Conservation (phyloP, 2,888 invertebrate species). For the Melanophora roralis region DNA sequence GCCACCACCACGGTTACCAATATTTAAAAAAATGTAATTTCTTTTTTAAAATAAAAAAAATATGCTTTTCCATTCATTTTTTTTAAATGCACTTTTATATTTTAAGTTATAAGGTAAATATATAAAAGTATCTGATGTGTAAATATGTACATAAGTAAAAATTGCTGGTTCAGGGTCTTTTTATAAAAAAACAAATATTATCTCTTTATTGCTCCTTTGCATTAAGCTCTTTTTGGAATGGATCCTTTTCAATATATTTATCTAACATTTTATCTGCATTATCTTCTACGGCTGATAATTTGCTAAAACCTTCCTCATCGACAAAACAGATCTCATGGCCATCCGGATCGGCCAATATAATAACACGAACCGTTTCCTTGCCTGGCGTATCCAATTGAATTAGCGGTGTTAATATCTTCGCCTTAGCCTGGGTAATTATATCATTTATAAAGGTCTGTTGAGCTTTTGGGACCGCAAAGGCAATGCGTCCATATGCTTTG, state of each 20-base stretch:
- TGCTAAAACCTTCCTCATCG: constrained; percentile 94
- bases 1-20: too few relatives aligned
- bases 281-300: constrained; percentile 91
- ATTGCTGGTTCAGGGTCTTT: neutral
- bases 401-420: constrained; percentile 90
- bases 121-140: too few relatives aligned
- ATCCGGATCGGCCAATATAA: constrained; percentile 97
- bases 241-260: constrained; percentile 82
- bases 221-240: constrained; percentile 72
- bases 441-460: constrained; percentile 87
- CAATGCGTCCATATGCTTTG: constrained; percentile 95
- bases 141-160: neutral
- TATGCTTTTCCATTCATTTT: too few relatives aligned
- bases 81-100: too few relatives aligned
- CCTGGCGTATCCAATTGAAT: constrained; percentile 97
- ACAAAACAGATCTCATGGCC: constrained; percentile 99
- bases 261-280: constrained; percentile 88
- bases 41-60: too few relatives aligned
- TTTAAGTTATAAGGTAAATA: too few relatives aligned
- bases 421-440: constrained; percentile 83
- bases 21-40: too few relatives aligned
- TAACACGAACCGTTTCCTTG: constrained; percentile 96
- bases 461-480: constrained; percentile 90
- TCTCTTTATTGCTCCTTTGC: constrained; percentile 34
- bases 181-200: neutral